Evolutionary conservation across 2,888 invertebrate species (phyloP), one percentile per base, ranked within the genome.

Genomic region (Hydrotaea cyrtoneurina): DNA sequence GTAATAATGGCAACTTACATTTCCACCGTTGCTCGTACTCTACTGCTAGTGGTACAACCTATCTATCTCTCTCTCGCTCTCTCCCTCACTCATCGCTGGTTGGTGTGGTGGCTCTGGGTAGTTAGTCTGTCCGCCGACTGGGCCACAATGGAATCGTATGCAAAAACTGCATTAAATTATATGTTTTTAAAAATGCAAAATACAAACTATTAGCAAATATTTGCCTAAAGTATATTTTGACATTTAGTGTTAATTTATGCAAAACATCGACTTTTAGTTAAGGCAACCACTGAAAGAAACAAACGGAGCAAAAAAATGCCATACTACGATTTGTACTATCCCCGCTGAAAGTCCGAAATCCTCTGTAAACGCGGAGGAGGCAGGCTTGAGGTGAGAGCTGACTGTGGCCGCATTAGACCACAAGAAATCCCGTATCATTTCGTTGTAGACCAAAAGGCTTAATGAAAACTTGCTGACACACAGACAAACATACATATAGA

Each of bases 211-310:
- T 85, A 85, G 82, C 85, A 85, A 85, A 85, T 85, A 85, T 85
- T 85, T 85, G 85, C 85, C 85, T 85, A 80, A 79, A 85, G 85
- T 85, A 82, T 82, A 80, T 85, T 85, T 85, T 85, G 85, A 82
- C 85, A 85, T 85, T 85, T 85, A 85, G 85, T 85, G 85, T 85
- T 85, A 85, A 85, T 85, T 85, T 85, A 85, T 85, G 85, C 82
- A 85, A 82, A 85, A 79, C 69, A 59, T 26, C 57, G 53, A 66
- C 66, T 74, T 74, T 73, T 57, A 57, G 26, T 39, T 59, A 72
- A 53, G 55, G 19, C 71, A 83, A 39, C 39, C 78, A 74, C 26
- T 1, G 15, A 8, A 59, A 59, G 10, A 59, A 50, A 46, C 46
- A 46, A 23, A 21, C 15, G 0, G 13, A 64, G 31, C 39, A 31